Percentiles rank a stretch among this genome's conserved stretches.
Evolutionary conservation across 2,888 invertebrate species (phyloP).

Genomic region (Melitaea athalia): DNA sequence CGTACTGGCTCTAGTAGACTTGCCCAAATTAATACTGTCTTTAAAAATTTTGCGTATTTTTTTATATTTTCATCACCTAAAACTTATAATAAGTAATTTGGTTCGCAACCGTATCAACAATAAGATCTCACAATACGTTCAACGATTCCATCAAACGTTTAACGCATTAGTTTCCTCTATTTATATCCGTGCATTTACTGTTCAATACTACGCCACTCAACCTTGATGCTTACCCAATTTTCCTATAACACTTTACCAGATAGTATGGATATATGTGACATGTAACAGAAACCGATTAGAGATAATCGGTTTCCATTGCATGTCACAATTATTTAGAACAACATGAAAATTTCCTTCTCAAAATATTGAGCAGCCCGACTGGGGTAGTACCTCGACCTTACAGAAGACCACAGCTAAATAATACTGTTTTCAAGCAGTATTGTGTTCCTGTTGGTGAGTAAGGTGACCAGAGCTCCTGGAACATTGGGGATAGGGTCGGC

Average conservation of each 20-base stretch:
- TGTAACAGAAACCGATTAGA: too few species aligned
- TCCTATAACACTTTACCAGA: constrained; percentile 30
- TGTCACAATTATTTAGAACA: neutral
- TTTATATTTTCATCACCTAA: neutral
- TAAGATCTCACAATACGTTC: constrained; percentile 25
- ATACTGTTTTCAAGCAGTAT: too few species aligned
- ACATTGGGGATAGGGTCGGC: too few species aligned
- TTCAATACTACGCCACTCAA: constrained; percentile 52
- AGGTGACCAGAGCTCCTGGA: too few species aligned
- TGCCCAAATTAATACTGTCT: too few species aligned
- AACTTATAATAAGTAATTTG: neutral
- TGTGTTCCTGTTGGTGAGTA: too few species aligned
- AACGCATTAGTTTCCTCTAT: constrained; percentile 58
- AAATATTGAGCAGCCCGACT: too few species aligned
- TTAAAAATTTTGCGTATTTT: neutral
- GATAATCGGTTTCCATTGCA: constrained; percentile 7
- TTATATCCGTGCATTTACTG: constrained; percentile 71
- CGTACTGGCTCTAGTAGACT: too few species aligned
- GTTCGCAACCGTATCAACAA: neutral
- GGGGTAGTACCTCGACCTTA: too few species aligned
- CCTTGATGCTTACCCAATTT: constrained; percentile 57
- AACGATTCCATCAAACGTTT: constrained; percentile 52
- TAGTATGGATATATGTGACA: constrained; percentile 16
- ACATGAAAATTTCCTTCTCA: too few species aligned
- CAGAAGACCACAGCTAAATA: too few species aligned